These are phyloP conservation scores for Pitta sordida DNA, from an alignment of 2,113 vertebrate genomes.

Conservation along the genomic window DNA sequence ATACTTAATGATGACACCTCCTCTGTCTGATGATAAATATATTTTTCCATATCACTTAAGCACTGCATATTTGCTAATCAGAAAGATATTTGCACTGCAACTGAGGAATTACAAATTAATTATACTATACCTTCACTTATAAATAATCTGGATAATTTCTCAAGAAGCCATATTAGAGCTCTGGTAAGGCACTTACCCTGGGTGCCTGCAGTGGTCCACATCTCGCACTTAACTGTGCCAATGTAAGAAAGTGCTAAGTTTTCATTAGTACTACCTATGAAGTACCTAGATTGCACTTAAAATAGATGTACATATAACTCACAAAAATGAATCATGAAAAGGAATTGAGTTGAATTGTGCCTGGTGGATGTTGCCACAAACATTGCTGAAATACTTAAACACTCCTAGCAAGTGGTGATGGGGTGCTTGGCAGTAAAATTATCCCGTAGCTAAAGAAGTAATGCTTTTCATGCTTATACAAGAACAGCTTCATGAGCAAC, in stretches of 20 bases:
- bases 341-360: constrained; percentile 14
- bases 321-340: constrained; percentile 53
- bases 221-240: background rate
- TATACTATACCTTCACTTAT: constrained; percentile 12
- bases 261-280: constrained; percentile 6
- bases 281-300: background rate
- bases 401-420: background rate
- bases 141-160: constrained; percentile 21
- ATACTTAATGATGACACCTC: background rate
- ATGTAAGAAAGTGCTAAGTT: background rate
- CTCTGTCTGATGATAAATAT: constrained; percentile 18
- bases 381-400: constrained; percentile 23
- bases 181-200: background rate
- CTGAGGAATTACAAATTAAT: constrained; percentile 40
- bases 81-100: background rate
- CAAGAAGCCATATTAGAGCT: background rate
- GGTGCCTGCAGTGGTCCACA: background rate
- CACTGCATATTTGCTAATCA: constrained; percentile 22
- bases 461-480: background rate
- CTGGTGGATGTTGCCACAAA: constrained; percentile 54
- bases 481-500: background rate
- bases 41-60: constrained; percentile 25
- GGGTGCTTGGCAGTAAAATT: background rate
- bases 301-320: constrained; percentile 43
- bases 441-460: background rate